Percentiles rank a stretch among this genome's conserved stretches.
phyloP scores from a whole-genome alignment of 2,113 vertebrate genomes.

The Cheirogaleus medius region DNA sequence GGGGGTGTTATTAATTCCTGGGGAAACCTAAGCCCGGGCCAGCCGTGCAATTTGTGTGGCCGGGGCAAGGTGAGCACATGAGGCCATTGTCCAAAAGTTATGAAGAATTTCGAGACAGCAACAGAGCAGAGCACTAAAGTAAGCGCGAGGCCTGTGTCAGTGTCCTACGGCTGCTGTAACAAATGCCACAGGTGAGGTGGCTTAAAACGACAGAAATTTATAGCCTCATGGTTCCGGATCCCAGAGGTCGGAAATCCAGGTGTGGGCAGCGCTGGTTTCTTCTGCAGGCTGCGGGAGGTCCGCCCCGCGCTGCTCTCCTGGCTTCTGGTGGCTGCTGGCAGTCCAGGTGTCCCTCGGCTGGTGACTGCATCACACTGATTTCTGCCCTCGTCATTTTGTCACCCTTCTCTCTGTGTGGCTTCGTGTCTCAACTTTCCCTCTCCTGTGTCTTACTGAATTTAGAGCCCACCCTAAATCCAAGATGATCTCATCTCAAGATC shows the following conservation, averaged over 20 bases:
- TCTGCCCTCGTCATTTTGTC: neutral
- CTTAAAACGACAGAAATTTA: fast-evolving
- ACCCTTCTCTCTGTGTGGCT: neutral
- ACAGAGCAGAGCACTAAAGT: fast-evolving
- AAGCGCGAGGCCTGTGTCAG: fast-evolving
- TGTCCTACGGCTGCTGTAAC: fast-evolving
- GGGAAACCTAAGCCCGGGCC: neutral
- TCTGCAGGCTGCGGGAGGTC: neutral
- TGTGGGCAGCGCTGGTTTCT: fast-evolving
- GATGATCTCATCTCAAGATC: neutral
- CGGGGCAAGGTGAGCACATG: neutral
- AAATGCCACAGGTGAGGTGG: fast-evolving
- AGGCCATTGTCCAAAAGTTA: neutral
- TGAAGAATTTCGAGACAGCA: neutral
- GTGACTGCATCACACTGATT: neutral
- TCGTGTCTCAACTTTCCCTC: neutral
- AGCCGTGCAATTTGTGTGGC: neutral
- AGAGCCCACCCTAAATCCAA: neutral
- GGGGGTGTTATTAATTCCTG: neutral
- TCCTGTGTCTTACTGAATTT: neutral
- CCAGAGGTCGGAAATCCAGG: neutral
- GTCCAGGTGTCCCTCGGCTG: neutral
- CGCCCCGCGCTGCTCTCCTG: fast-evolving
- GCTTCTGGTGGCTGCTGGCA: neutral
- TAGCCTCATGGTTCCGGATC: neutral